Base-by-base conservation (phyloP, 2,797 vertebrate species). In the Glossophaga mutica region DNA sequence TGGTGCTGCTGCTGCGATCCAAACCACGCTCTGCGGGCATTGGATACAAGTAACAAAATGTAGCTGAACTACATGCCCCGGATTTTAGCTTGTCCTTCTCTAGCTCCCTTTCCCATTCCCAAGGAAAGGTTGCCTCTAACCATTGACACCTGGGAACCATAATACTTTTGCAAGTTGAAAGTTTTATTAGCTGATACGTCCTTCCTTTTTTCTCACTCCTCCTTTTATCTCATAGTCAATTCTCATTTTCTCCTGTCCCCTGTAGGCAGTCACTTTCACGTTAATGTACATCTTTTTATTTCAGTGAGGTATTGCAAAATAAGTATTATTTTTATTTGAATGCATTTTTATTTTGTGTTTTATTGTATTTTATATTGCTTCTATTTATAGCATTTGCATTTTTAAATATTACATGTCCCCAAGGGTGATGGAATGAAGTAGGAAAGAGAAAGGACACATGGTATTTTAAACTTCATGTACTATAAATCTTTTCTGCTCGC, bases 261-360 rank as follows among this genome's bases (percentile, higher is more conserved):
- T 52, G 0, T 21, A 76, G 15, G 16, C 29, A 42, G 2, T 88
- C 74, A 87, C 11, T 78, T 92, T 57, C 68, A 87, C 15, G 76
- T 94, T 44, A 67, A 83, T 70, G 22, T 74, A 21, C 18, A 76
- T 85, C 57, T 62, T 94, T 89, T 93, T n/a, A 92, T 79, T 93
- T 93, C 18, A 76, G 32, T 71, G 59, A 78, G 32, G 42, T 87
- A 71, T 42, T 82, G 29, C 14, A 71, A 62, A 81, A 14, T 57
- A 46, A 83, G 48, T 87, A 65, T 74, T 65, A 32, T 65, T 94
- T 65, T 92, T 50, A 78, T 74, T 76, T 94, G 55, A 84, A 57
- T 74, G 6, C 57, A 46, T 96, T 73, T 90, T 55, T 42, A 81
- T 88, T 6, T 50, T 42, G n/a, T 52, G 24, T 57, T 87, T 62